Base-by-base conservation (phyloP, 2,888 invertebrate genomes). In the Thera obeliscata region DNA sequence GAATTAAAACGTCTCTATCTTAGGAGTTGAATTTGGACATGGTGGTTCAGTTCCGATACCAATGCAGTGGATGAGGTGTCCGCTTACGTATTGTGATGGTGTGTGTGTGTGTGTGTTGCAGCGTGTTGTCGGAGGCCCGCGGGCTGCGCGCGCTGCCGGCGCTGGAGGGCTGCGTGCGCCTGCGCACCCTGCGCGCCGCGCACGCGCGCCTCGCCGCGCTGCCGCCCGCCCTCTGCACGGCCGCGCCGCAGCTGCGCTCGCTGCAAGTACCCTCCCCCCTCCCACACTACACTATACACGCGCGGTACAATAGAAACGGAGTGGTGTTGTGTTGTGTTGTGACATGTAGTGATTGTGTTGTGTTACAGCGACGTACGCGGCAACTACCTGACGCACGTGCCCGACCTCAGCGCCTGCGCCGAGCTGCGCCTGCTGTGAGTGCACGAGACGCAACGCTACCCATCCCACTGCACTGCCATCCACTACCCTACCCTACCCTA, bases 371-470 rank as follows among this genome's bases (percentile, higher is more conserved):
- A 98, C 88, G 93, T 98, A 80, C 97, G 98, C 89, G 97, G 97
- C 54, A 99, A 98, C 94, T 94, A 94, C 78, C 92, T 99, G 79
- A 94, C 94, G 65, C 90, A 89, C 69, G 93, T 98, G 80, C 98
- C 98, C 57, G 95, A 96, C 78, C 94, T 98, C 81, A 94, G 94
- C 75, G 94, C 94, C 75, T 99, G 98, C 92, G 94, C 94, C 75
- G 96, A 98, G 83, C 96, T 98, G 84, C 95, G 97, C 86, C 96
- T 98, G 83, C 94, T 98, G 98, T 98, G 94, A 97, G 97, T 61
- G 7, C 22, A 22, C 22, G 22, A 22, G 22, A 22, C 22, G 22
- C 22, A 22, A 22, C 22, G 22, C 22, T 1, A 22, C 22, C 22
- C 22, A 22, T 22, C 22, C 22, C 22, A 22, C 22, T 22, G 22